phyloP scores from a whole-genome alignment of 2,888 invertebrate species.

The Chymomyza fuscimana region DNA sequence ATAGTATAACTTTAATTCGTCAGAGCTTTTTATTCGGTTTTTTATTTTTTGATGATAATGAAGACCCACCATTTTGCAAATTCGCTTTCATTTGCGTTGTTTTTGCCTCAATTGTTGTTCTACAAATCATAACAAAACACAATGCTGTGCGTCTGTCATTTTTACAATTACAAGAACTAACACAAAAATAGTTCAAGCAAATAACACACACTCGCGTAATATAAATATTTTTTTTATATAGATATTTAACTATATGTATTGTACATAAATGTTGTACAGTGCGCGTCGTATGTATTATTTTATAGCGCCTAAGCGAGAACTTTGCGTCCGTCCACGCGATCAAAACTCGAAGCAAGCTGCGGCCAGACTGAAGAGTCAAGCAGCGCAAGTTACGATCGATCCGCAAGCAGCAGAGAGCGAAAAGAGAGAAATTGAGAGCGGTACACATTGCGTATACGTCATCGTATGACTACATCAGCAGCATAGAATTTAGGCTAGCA shows the following conservation, averaged over 20 bases:
- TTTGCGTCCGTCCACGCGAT: neutral
- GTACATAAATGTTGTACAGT: neutral
- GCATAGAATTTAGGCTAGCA: slow-evolving; percentile 2
- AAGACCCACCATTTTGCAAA: slow-evolving; percentile 11
- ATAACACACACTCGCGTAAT: neutral
- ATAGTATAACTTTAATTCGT: neutral
- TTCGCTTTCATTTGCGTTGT: slow-evolving; percentile 7
- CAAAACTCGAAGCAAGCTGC: neutral
- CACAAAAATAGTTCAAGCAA: slow-evolving; percentile 1
- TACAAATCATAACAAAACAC: neutral
- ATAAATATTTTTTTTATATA: neutral
- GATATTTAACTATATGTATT: neutral
- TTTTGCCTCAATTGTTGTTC: neutral
- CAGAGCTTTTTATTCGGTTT: neutral
- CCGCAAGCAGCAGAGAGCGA: slow-evolving; percentile 29
- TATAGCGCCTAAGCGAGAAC: slow-evolving; percentile 2
- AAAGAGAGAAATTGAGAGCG: slow-evolving; percentile 1
- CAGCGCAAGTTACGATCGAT: slow-evolving; percentile 1
- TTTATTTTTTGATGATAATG: slow-evolving; percentile 1
- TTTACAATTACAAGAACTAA: slow-evolving; percentile 3
- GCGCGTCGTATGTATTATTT: neutral
- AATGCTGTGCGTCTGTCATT: neutral
- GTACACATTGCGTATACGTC: slow-evolving; percentile 37
- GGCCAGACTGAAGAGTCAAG: slow-evolving; percentile 6
- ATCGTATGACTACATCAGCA: slow-evolving; percentile 24